A percentile compares a stretch with the other conserved stretches of the same genome.
Evolutionary conservation across 2,888 invertebrate genomes (phyloP).

Genomic region (Drosophila kuntzei): DNA sequence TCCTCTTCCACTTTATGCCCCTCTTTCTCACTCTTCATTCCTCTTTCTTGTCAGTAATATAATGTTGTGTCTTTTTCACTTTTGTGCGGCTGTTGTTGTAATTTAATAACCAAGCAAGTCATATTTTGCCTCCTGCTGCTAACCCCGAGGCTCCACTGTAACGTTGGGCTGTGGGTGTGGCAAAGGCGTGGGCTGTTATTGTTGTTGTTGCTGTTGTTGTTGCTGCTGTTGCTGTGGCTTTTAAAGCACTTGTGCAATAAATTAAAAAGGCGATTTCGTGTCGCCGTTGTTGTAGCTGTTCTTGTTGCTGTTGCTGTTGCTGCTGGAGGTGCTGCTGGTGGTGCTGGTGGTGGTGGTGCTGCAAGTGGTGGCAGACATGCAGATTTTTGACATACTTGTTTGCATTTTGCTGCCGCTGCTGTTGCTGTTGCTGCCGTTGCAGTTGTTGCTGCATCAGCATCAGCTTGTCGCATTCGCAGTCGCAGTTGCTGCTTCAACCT

Average conservation of each 20-base stretch:
- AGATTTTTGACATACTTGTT: constrained; percentile 82
- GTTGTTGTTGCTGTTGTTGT: constrained; percentile 26
- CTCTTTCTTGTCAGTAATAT: constrained; percentile 58
- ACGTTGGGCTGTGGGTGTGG: constrained; percentile 14
- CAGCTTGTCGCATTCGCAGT: constrained; percentile 42
- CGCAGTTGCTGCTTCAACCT: constrained; percentile 34
- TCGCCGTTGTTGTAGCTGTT: constrained; percentile 54
- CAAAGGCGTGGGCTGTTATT: constrained; percentile 42
- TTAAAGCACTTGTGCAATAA: constrained; percentile 82
- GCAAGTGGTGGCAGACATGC: constrained; percentile 81
- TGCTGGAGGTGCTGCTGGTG: constrained; percentile 42
- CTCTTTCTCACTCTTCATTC: neutral
- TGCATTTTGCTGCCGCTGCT: constrained; percentile 79
- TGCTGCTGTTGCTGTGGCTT: constrained; percentile 62
- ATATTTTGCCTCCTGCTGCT: constrained; percentile 81
- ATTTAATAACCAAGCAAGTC: constrained; percentile 78
- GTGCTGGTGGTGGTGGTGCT: constrained; percentile 45
- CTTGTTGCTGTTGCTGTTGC: constrained; percentile 38
- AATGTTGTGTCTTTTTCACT: constrained; percentile 79
- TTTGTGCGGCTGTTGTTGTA: constrained; percentile 74
- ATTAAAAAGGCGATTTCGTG: constrained; percentile 80
- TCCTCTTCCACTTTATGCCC: neutral
- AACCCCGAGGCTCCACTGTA: constrained; percentile 48
- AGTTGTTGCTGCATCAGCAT: constrained; percentile 37
- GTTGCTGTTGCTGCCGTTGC: constrained; percentile 46